Evolutionary conservation across 2,888 invertebrate genomes (phyloP).

Genomic region (Troides aeacus): DNA sequence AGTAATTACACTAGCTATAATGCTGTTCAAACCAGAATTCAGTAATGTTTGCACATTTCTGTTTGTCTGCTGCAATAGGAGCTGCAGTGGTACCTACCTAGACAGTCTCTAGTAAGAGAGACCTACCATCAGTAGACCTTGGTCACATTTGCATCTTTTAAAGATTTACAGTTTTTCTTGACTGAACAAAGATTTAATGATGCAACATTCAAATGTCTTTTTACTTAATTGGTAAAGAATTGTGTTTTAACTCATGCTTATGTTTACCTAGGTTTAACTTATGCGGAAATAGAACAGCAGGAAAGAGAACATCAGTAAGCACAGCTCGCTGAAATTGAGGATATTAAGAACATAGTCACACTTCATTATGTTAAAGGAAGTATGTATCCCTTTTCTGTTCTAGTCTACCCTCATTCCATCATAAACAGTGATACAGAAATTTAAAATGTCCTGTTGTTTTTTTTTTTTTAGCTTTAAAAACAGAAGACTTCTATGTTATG

Average conservation of each 20-base stretch:
- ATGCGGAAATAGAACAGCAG: conserved; percentile 48
- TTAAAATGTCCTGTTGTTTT: not conserved
- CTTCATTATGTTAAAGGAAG: conserved; percentile 49
- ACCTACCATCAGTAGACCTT: too few species aligned
- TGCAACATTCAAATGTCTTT: too few species aligned
- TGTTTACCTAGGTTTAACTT: conserved; percentile 40
- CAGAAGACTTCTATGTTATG: conserved; percentile 58
- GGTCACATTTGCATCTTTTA: too few species aligned
- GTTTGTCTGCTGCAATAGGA: too few species aligned
- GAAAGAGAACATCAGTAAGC: conserved; percentile 46
- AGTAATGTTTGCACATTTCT: too few species aligned
- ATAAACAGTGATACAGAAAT: not conserved
- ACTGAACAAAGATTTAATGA: too few species aligned
- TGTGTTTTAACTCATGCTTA: not conserved
- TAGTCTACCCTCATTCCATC: not conserved
- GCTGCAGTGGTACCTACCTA: too few species aligned
- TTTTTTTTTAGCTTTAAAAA: conserved; percentile 45
- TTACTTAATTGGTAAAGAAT: not conserved
- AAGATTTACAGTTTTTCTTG: too few species aligned
- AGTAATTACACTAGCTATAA: too few species aligned
- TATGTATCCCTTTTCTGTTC: conserved; percentile 34
- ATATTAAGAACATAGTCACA: conserved; percentile 57
- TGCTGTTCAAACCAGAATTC: too few species aligned
- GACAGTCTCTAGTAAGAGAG: too few species aligned
- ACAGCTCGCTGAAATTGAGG: conserved; percentile 47